phyloP scores from a whole-genome alignment of 30 jellyfish, hydroid and myxozoan genomes.

The Clytia hemisphaerica region DNA sequence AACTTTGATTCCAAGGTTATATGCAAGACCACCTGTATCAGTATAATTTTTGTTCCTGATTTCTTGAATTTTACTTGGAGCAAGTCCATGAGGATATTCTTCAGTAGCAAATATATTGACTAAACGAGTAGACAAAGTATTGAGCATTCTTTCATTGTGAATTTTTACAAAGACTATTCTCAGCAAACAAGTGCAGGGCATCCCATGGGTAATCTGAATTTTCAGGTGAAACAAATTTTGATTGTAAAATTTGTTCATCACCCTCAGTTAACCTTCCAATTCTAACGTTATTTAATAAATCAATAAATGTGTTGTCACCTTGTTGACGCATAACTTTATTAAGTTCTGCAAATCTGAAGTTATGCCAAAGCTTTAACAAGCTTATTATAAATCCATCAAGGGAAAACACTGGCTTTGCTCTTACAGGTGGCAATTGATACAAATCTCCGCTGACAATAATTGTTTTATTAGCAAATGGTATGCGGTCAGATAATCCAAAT shows the following conservation, averaged over 20 bases:
- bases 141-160: not conserved
- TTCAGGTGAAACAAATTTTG: conserved; percentile 4
- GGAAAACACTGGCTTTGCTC: conserved; percentile 19
- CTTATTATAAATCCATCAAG: not conserved
- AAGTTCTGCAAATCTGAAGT: not conserved
- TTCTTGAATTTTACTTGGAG: too few relatives aligned
- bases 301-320: not conserved
- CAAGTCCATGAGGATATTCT: conserved; percentile 1
- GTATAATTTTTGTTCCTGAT: too few relatives aligned
- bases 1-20: too few relatives aligned
- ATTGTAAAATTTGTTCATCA: conserved; percentile 2
- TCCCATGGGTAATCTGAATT: conserved; percentile 20
- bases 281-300: not conserved
- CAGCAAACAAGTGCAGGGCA: conserved; percentile 25
- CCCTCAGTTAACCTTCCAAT: not conserved
- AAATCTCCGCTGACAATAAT: conserved; percentile 11
- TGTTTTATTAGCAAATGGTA: not conserved
- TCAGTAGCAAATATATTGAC: conserved; percentile 5
- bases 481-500: conserved; percentile 5
- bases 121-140: not conserved
- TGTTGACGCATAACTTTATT: conserved; percentile 2
- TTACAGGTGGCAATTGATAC: conserved; percentile 27
- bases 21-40: too few relatives aligned
- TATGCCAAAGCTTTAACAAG: not conserved
- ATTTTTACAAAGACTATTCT: conserved; percentile 1